Conservation (phyloP, 2,888 invertebrate genomes). For the Ophraella communa region DNA sequence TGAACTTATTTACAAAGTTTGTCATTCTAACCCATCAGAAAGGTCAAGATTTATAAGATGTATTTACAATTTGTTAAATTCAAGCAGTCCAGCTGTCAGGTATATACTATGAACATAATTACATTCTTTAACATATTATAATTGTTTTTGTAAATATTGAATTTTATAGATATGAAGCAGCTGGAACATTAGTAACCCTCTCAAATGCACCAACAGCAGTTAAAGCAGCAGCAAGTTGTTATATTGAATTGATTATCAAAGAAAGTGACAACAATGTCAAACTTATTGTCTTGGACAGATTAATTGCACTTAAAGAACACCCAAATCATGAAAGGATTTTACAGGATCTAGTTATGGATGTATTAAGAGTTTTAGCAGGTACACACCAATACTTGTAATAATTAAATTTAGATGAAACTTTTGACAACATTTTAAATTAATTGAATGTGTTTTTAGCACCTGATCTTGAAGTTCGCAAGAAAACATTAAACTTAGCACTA, state of each 20-base stretch:
- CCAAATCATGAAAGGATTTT: slow-evolving; percentile 86
- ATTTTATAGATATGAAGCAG: slow-evolving; percentile 81
- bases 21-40: slow-evolving; percentile 95
- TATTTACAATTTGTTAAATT: slow-evolving; percentile 96
- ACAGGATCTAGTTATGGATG: slow-evolving; percentile 95
- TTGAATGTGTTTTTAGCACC: slow-evolving; percentile 59
- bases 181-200: slow-evolving; percentile 95
- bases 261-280: slow-evolving; percentile 99
- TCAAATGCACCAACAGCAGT: slow-evolving; percentile 98
- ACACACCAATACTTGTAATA: neutral
- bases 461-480: slow-evolving; percentile 80
- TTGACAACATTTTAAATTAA: neutral
- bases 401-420: neutral
- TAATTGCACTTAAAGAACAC: slow-evolving; percentile 85
- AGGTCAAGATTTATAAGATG: slow-evolving; percentile 97
- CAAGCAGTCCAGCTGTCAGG: slow-evolving; percentile 93
- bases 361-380: slow-evolving; percentile 88
- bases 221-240: slow-evolving; percentile 86
- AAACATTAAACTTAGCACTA: slow-evolving; percentile 68
- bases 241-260: slow-evolving; percentile 98
- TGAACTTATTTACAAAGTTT: slow-evolving; percentile 97
- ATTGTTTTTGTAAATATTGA: too few relatives aligned
- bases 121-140: too few relatives aligned
- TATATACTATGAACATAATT: neutral
- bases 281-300: slow-evolving; percentile 93